Evolutionary conservation across 1,140 invertebrate species (phyloP).

Genomic region (Drosophila nikananu): DNA sequence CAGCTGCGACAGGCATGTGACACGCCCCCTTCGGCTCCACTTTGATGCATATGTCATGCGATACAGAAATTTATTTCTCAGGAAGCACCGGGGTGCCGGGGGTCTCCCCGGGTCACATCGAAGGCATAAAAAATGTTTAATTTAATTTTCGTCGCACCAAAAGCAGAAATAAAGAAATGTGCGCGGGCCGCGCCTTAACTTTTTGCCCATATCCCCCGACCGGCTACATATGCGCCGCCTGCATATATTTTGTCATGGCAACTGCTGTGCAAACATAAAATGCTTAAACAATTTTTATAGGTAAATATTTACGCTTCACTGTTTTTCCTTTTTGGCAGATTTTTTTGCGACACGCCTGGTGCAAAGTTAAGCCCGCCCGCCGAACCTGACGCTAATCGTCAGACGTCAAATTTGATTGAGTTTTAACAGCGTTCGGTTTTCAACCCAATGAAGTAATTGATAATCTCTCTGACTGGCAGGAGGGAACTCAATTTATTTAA

Average conservation of each 20-base stretch:
- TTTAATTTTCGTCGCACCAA: constrained; percentile 67
- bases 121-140: constrained; percentile 79
- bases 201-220: constrained; percentile 9
- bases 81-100: constrained; percentile 26
- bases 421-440: constrained; percentile 52
- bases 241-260: constrained; percentile 51
- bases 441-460: constrained; percentile 51
- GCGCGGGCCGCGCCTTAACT: constrained; percentile 26
- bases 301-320: constrained; percentile 63
- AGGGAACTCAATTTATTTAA: neutral
- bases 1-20: constrained; percentile 72
- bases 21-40: constrained; percentile 21
- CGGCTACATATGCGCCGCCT: constrained; percentile 4
- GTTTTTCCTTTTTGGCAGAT: constrained; percentile 12
- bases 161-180: constrained; percentile 36
- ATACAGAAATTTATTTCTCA: constrained; percentile 79
- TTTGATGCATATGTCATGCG: constrained; percentile 82
- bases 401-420: constrained; percentile 69
- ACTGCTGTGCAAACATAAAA: constrained; percentile 81
- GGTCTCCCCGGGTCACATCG: neutral
- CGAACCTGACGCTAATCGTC: constrained; percentile 61
- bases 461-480: constrained; percentile 35
- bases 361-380: neutral
- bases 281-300: constrained; percentile 78
- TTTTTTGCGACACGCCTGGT: constrained; percentile 2